A percentile compares a stretch with the other conserved stretches of the same genome.
Evolutionary conservation across 2,888 invertebrate genomes (phyloP).

Genomic region (Leptinotarsa tumamoca): DNA sequence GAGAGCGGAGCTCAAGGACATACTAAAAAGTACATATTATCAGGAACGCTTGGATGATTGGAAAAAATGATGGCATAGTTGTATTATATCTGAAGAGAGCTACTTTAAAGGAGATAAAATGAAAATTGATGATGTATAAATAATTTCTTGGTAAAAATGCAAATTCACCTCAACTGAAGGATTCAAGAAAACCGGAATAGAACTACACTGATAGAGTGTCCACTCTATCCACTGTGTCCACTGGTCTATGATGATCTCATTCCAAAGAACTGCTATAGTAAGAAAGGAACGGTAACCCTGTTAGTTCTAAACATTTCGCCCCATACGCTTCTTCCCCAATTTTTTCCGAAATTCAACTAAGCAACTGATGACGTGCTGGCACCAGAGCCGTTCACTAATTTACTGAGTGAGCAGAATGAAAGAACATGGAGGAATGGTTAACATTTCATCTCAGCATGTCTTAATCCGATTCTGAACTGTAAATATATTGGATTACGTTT

Average conservation of each 20-base stretch:
- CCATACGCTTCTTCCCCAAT: background rate
- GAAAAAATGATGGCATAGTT: too few relatives aligned
- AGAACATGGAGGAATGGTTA: slow-evolving; percentile 34
- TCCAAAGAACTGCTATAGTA: background rate
- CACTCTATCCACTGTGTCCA: background rate
- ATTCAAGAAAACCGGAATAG: too few relatives aligned
- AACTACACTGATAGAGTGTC: background rate
- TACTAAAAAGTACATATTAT: too few relatives aligned
- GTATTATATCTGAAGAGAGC: too few relatives aligned
- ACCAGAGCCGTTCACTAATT: slow-evolving; percentile 34
- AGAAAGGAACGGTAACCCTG: background rate
- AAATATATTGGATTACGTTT: slow-evolving; percentile 2
- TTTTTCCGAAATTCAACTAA: slow-evolving; percentile 25
- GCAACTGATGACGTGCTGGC: slow-evolving; percentile 37
- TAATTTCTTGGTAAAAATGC: too few relatives aligned
- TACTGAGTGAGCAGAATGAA: slow-evolving; percentile 31
- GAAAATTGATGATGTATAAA: too few relatives aligned
- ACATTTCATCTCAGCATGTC: slow-evolving; percentile 43
- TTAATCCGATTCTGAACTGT: slow-evolving; percentile 32
- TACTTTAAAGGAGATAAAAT: too few relatives aligned
- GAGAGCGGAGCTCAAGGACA: too few relatives aligned
- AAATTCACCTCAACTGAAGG: too few relatives aligned
- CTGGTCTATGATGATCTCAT: background rate
- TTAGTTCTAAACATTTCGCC: background rate
- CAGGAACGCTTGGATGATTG: too few relatives aligned